phyloP scores from a whole-genome alignment of 2,888 invertebrate genomes.

The Chymomyza procnemis region DNA sequence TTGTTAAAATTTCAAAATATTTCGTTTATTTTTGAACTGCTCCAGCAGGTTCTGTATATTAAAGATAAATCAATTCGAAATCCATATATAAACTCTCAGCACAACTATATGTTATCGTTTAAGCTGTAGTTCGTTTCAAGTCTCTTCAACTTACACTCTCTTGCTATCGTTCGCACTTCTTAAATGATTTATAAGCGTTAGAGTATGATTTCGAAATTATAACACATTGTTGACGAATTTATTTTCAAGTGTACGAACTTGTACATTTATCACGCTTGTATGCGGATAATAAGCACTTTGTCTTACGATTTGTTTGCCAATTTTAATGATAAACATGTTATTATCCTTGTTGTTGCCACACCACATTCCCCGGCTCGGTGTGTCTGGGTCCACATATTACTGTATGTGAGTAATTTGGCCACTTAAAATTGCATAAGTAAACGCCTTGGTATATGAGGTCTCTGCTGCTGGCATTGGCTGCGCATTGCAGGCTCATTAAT shows the following conservation, averaged over 20 bases:
- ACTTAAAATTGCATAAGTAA: conserved; percentile 68
- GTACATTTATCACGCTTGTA: neutral
- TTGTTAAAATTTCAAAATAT: no score
- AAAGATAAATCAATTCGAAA: no score
- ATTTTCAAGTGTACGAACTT: neutral
- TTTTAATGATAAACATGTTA: conserved; percentile 69
- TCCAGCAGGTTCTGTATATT: no score
- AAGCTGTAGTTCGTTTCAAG: conserved; percentile 19
- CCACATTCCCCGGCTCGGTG: conserved; percentile 3
- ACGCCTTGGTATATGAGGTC: conserved; percentile 25
- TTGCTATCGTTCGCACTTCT: no score
- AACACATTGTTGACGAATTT: neutral
- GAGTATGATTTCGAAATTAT: neutral
- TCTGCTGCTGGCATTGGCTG: conserved; percentile 34
- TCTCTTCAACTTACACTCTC: no score
- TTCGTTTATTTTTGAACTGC: no score
- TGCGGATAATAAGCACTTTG: conserved; percentile 41
- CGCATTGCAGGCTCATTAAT: conserved; percentile 69
- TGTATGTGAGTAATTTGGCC: conserved; percentile 62
- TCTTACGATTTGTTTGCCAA: conserved; percentile 74
- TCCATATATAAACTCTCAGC: neutral
- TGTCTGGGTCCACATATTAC: neutral
- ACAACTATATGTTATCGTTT: neutral
- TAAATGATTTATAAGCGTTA: neutral
- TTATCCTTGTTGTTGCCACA: conserved; percentile 53